Percentiles rank a stretch among this genome's conserved stretches.
Conservation (phyloP, 1,140 invertebrate genomes). For the Chelonus insularis region DNA sequence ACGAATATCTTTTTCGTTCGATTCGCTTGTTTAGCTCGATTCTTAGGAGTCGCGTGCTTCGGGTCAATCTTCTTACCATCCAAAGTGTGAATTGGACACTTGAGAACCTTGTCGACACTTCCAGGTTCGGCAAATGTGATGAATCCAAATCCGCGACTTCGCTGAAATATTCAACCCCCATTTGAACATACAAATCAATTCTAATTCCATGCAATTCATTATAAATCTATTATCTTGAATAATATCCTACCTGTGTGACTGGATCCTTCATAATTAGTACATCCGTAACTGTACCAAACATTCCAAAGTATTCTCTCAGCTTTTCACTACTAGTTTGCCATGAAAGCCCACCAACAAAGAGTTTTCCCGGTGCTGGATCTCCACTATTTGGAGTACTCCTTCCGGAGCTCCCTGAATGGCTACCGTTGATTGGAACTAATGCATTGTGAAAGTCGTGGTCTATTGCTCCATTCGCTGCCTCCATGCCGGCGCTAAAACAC, state of each 20-base stretch:
- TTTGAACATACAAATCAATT: no score
- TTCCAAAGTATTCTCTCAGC: constrained; percentile 85
- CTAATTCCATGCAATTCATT: no score
- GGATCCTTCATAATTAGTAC: constrained; percentile 94
- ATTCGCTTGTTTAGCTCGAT: constrained; percentile 80
- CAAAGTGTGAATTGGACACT: constrained; percentile 86
- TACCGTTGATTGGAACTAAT: constrained; percentile 64
- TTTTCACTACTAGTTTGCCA: constrained; percentile 92
- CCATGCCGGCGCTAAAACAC: constrained; percentile 60
- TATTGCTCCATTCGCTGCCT: constrained; percentile 60
- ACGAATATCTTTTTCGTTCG: constrained; percentile 93
- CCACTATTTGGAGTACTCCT: constrained; percentile 70
- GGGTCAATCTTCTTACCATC: constrained; percentile 95
- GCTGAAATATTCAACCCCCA: constrained; percentile 72
- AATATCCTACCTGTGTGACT: constrained; percentile 86
- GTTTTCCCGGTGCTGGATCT: constrained; percentile 83
- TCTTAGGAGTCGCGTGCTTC: constrained; percentile 90
- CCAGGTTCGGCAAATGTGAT: constrained; percentile 89
- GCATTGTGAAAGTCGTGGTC: constrained; percentile 68
- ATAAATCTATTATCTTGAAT: no score
- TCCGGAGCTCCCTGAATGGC: constrained; percentile 70
- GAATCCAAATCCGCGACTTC: constrained; percentile 91
- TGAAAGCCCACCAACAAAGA: constrained; percentile 87
- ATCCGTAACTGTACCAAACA: constrained; percentile 90
- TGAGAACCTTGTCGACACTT: constrained; percentile 86